phyloP scores from a whole-genome alignment of 2,797 vertebrate genomes.

The Pangasius macronema region DNA sequence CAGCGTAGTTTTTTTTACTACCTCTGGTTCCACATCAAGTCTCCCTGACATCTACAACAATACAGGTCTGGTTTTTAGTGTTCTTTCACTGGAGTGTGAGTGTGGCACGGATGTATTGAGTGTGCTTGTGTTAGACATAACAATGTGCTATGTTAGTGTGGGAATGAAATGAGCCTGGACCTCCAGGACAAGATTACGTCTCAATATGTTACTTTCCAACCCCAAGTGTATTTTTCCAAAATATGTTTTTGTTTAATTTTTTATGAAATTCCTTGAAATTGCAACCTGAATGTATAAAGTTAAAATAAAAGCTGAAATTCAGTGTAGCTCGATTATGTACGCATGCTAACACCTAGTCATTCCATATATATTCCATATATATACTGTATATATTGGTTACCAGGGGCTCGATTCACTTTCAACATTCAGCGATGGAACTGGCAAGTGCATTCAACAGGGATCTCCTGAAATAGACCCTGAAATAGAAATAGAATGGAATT shows the following conservation, averaged over 20 bases:
- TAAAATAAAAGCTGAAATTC: no score
- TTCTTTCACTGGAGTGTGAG: background rate
- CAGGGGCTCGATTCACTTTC: slow-evolving; percentile 2
- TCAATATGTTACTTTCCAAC: background rate
- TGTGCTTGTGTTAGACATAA: no score
- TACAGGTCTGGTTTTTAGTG: background rate
- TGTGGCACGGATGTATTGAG: no score
- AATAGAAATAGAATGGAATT: no score
- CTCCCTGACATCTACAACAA: background rate
- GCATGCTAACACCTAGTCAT: no score
- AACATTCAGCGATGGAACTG: background rate
- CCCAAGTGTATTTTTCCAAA: background rate
- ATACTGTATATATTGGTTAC: background rate
- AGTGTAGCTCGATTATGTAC: background rate
- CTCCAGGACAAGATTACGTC: background rate
- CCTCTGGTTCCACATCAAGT: background rate
- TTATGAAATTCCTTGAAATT: background rate
- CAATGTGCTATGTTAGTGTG: background rate
- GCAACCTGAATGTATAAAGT: background rate
- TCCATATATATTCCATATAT: no score
- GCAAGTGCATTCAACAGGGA: slow-evolving; percentile 17
- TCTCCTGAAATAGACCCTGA: slow-evolving; percentile 25
- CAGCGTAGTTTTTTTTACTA: background rate
- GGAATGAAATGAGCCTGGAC: background rate
- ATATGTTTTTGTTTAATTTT: background rate